Evolutionary conservation across 2,113 vertebrate species (phyloP), one percentile per base, ranked within the genome.

Genomic region (Microcebus jonahi): DNA sequence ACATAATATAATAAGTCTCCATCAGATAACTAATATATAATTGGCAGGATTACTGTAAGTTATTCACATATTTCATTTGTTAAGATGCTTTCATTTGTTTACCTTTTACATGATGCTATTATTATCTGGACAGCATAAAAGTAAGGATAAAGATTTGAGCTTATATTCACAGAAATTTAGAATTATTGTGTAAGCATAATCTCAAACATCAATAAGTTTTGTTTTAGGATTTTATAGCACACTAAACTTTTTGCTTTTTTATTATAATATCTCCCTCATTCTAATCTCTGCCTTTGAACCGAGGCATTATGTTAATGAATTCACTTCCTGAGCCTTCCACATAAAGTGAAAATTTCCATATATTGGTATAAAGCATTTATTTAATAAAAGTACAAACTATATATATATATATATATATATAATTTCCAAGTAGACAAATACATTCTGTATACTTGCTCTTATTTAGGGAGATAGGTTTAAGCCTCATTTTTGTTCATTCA

Each of bases 81-180:
- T 95, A 45, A 96, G 89, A n/a, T 89, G 17, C n/a, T 61, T n/a
- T 96, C 12, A n/a, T 4, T 92, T 79, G 6, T 39, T 36, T 25
- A 71, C 7, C 10, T 95, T 81, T 42, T 21, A 39, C 8, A 45
- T 86, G 23, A 42, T 31, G 77, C 0, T 29, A 63, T 55, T 68
- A 70, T 91, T 70, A 77, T 63, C 31, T 83, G 25, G 17, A 84
- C 20, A 87, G 0, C 6, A 67, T 88, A 45, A 68, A 88, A 76
- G 13, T 87, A 86, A 95, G 3, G 18, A 13, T 70, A 79, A 89
- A 23, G 0, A 85, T 76, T 93, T 71, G 15, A 61, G 2, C 39
- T 61, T 83, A 50, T 67, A 89, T 59, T 84, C 23, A 48, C 3
- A 61, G 4, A 2, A 76, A 63, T 57, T 96, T 79, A 76, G 17